Conservation (phyloP, 2,888 invertebrate genomes). For the Tachina fera region DNA sequence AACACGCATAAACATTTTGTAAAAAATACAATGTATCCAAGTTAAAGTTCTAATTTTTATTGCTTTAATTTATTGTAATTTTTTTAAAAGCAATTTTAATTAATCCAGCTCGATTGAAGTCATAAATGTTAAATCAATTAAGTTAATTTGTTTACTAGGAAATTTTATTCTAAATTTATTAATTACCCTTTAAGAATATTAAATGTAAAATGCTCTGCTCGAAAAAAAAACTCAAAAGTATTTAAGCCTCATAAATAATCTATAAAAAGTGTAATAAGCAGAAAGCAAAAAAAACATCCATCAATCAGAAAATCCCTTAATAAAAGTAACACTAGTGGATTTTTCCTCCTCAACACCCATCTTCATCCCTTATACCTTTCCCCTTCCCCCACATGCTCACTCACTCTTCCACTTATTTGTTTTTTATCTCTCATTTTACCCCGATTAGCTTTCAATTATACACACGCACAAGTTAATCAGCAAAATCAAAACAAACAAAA, state of each 20-base stretch:
- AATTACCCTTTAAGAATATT: too few relatives aligned
- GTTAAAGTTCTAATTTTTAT: too few relatives aligned
- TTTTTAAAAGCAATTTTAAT: too few relatives aligned
- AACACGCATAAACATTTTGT: too few relatives aligned
- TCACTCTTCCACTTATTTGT: neutral
- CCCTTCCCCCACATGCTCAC: neutral
- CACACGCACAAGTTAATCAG: conserved; percentile 26
- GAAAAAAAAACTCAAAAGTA: neutral
- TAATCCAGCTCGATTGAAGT: too few relatives aligned
- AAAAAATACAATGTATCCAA: too few relatives aligned
- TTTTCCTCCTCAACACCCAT: too few relatives aligned
- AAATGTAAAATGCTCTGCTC: too few relatives aligned
- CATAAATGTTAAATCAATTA: too few relatives aligned
- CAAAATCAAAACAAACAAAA: conserved; percentile 6
- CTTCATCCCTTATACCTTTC: neutral
- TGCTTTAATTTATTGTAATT: too few relatives aligned
- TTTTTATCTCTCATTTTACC: neutral
- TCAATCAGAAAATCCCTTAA: conserved; percentile 1
- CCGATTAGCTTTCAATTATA: conserved; percentile 10
- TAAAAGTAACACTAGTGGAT: neutral
- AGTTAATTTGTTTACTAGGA: too few relatives aligned
- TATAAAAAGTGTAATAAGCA: neutral
- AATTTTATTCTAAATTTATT: too few relatives aligned
- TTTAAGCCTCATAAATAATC: neutral
- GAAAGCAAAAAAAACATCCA: neutral